Base-by-base conservation (phyloP, 2,888 invertebrate species). In the Hirudinaria manillensis region DNA sequence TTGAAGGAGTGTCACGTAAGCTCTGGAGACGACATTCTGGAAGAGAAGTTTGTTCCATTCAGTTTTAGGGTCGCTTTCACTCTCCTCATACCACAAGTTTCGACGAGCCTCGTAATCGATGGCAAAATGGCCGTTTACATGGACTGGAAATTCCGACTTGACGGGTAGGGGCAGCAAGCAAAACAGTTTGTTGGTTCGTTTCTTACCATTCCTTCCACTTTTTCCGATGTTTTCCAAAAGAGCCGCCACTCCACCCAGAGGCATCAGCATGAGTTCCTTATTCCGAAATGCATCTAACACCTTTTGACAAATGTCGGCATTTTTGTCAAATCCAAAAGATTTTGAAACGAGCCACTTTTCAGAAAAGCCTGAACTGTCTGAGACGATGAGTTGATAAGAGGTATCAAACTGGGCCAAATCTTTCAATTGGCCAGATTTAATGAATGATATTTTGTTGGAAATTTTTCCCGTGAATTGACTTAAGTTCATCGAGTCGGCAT, bases 121-220 rank as follows among this genome's bases (percentile, higher is more conserved):
- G 0, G 82, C 81, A 78, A 84, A 84, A 38, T 81, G 81, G 1
- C 81, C 83, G 76, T 83, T 84, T 6, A 84, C 77, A 75, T 83
- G 81, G 34, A 83, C 80, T 16, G 81, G 82, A 29, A 84, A 79
- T 4, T 75, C 75, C 32, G 80, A 79, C 45, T 77, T 76, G 27
- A 80, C 27, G 2, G 80, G 79, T 32, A 80, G 72, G 1, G 80
- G 80, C 55, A 80, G 76, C 72, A 80, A 80, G 72, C 80, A 80
- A 74, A 78, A 80, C 1, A 78, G 74, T 38, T 70, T 76, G 65
- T 76, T 77, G 1, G 74, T 21, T 27, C 76, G 55, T 29, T 56
- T 34, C 45, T 32, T 71, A 16, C 70, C 32, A n/a, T 24, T 32
- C n/a, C 45, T 68, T n/a, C 51, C 19, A 66, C 77, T 77, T 19